A percentile compares a stretch with the other conserved stretches of the same genome.
Conservation (phyloP, 2,888 invertebrate species). For the Alcis repandata region DNA sequence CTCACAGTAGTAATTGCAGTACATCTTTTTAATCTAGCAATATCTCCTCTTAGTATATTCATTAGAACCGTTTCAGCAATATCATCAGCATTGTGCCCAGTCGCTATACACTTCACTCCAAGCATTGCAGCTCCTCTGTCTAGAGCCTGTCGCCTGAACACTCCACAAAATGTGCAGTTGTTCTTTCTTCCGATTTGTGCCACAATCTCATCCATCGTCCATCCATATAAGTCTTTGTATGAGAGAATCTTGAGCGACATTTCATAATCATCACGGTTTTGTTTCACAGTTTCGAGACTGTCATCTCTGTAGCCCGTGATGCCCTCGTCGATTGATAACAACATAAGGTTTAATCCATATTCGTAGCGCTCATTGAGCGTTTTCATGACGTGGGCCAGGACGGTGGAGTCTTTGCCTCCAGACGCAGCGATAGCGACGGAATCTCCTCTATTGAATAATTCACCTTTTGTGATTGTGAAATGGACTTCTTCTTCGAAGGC, state of each 20-base stretch:
- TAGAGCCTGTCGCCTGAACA: conserved; percentile 97
- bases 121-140: conserved; percentile 97
- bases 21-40: conserved; percentile 96
- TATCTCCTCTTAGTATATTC: conserved; percentile 98
- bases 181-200: conserved; percentile 94
- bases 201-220: conserved; percentile 99
- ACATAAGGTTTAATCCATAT: conserved; percentile 95
- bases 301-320: conserved; percentile 98
- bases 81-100: conserved; percentile 99
- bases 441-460: conserved; percentile 93
- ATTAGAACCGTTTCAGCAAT: conserved; percentile 99
- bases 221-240: conserved; percentile 98
- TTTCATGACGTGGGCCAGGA: conserved; percentile 97
- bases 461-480: conserved; percentile 93
- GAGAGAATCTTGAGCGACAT: conserved; percentile 98
- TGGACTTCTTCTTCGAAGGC: conserved; percentile 98
- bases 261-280: conserved; percentile 96
- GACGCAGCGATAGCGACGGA: conserved; percentile 97
- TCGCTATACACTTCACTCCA: conserved; percentile 96
- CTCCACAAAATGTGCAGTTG: conserved; percentile 98
- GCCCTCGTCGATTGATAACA: conserved; percentile 99
- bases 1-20: conserved; percentile 95
- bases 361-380: conserved; percentile 95
- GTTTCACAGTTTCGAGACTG: conserved; percentile 97
- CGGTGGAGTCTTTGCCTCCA: conserved; percentile 98